Conservation (phyloP, 2,797 vertebrate genomes). For the Aythya fuligula region DNA sequence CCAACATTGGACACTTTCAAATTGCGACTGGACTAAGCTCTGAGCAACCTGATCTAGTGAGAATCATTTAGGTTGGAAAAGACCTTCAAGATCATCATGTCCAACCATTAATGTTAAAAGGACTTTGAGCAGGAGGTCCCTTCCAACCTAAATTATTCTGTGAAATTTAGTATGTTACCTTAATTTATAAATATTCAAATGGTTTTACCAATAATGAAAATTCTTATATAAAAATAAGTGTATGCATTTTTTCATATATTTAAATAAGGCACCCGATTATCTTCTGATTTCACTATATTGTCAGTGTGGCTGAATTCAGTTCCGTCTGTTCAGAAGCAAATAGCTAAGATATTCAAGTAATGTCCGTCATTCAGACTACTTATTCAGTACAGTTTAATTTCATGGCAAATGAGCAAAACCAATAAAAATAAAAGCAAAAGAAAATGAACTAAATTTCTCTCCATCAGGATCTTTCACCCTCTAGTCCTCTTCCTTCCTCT, state of each 20-base stretch:
- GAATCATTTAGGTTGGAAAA: background rate
- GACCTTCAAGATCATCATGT: background rate
- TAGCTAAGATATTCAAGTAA: background rate
- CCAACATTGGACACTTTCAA: background rate
- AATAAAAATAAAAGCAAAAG: background rate
- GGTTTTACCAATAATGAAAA: background rate
- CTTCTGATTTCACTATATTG: background rate
- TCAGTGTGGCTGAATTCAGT: background rate
- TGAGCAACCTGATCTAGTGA: background rate
- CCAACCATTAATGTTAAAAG: background rate
- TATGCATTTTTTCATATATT: background rate
- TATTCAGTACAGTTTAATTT: background rate
- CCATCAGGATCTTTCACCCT: background rate
- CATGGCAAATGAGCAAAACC: background rate
- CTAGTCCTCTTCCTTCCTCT: background rate
- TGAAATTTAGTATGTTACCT: background rate
- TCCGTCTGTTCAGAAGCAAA: background rate
- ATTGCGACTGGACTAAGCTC: background rate
- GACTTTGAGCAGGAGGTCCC: background rate
- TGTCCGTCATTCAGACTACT: background rate
- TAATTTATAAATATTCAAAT: background rate
- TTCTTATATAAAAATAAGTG: background rate
- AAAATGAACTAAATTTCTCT: background rate
- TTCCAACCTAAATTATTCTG: background rate
- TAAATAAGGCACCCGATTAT: background rate